Conservation (phyloP, 2,797 vertebrate genomes). For the Pangasius sanitwongsei region DNA sequence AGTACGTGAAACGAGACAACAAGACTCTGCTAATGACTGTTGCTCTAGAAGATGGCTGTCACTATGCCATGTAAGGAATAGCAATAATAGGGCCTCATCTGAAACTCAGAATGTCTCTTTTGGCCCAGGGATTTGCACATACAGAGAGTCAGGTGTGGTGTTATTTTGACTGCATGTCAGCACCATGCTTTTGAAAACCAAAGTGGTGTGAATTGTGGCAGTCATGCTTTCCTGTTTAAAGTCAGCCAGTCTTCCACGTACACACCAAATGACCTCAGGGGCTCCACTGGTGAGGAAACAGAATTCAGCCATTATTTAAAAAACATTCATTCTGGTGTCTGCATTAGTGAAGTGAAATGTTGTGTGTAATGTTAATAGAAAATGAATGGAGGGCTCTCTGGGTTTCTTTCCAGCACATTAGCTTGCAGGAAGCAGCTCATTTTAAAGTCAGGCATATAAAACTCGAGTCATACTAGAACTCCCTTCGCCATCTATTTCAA, state of each 20-base stretch:
- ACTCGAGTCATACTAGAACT: conserved; percentile 71
- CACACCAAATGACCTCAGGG: conserved; percentile 61
- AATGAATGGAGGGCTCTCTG: conserved; percentile 63
- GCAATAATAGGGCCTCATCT: conserved; percentile 32
- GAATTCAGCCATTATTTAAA: conserved; percentile 68
- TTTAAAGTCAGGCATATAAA: conserved; percentile 72
- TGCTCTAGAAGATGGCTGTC: conserved; percentile 32
- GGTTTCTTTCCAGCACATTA: conserved; percentile 73
- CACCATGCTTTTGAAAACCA: conserved; percentile 62
- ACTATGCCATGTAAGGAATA: conserved; percentile 31
- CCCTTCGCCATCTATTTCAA: conserved; percentile 70
- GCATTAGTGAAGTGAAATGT: conserved; percentile 61
- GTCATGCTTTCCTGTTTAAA: conserved; percentile 59
- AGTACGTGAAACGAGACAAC: conserved; percentile 50
- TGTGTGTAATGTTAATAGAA: conserved; percentile 72
- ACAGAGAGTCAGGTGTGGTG: conserved; percentile 13
- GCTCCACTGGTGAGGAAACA: conserved; percentile 65
- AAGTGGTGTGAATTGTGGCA: conserved; percentile 52
- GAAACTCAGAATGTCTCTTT: conserved; percentile 12
- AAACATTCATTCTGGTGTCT: conserved; percentile 50
- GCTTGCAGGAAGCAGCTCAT: conserved; percentile 71
- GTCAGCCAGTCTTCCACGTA: conserved; percentile 46
- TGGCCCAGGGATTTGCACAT: not conserved
- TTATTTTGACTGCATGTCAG: conserved; percentile 34
- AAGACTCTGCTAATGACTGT: conserved; percentile 49